A percentile compares a stretch with the other conserved stretches of the same genome.
Conservation (phyloP, 1,140 invertebrate species). For the Pseudomyrmex gracilis region DNA sequence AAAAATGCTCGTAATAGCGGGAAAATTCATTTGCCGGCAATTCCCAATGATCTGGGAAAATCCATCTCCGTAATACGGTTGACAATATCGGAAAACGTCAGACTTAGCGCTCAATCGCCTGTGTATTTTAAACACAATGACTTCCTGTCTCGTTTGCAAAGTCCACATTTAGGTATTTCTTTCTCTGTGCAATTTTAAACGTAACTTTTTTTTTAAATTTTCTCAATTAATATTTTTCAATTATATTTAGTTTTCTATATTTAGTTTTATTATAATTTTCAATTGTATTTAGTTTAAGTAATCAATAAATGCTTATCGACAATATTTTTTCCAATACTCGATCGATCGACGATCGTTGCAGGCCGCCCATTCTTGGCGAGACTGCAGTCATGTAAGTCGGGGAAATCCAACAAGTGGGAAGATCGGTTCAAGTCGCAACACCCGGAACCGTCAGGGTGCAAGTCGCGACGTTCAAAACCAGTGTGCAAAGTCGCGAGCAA, state of each 20-base stretch:
- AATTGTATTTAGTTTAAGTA: too few relatives aligned
- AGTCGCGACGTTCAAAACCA: too few relatives aligned
- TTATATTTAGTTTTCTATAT: too few relatives aligned
- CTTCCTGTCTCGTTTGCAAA: background rate
- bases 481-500: background rate
- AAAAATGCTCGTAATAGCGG: background rate
- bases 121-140: too few relatives aligned
- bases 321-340: background rate
- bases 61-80: background rate
- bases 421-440: background rate
- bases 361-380: background rate
- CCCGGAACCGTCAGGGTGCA: background rate
- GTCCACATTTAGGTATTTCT: too few relatives aligned
- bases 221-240: too few relatives aligned
- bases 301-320: too few relatives aligned
- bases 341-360: background rate
- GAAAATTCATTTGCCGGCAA: background rate
- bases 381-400: slow-evolving; percentile 14
- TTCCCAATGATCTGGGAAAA: background rate
- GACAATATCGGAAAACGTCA: background rate
- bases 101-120: background rate
- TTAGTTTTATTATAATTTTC: too few relatives aligned
- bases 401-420: background rate
- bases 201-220: too few relatives aligned
- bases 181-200: too few relatives aligned